A percentile compares a stretch with the other conserved stretches of the same genome.
Conservation (phyloP, 2,113 vertebrate species). For the Morone saxatilis region DNA sequence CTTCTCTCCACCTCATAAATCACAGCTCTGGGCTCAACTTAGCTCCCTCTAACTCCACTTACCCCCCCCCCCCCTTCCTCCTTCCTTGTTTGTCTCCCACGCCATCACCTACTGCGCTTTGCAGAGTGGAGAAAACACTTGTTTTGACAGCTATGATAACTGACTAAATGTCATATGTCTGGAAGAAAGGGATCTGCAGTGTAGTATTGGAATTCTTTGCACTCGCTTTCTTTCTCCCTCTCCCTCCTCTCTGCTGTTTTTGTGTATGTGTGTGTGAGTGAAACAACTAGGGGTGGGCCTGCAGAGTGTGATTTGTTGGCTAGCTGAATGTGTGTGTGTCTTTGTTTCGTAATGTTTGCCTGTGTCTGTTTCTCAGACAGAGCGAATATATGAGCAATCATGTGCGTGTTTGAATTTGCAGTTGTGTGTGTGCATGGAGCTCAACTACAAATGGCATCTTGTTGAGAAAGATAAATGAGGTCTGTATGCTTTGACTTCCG, state of each 20-base stretch:
- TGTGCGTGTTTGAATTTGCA: constrained; percentile 24
- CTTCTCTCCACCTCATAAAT: constrained; percentile 34
- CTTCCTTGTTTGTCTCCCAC: constrained; percentile 48
- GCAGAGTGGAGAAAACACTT: constrained; percentile 65
- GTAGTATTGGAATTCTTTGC: constrained; percentile 45
- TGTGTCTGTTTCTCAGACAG: constrained; percentile 11
- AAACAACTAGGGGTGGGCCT: constrained; percentile 18
- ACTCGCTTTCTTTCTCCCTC: constrained; percentile 2
- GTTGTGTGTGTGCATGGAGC: constrained; percentile 18
- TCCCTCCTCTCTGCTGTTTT: constrained; percentile 4
- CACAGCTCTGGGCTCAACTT: constrained; percentile 6
- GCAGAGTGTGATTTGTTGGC: constrained; percentile 22
- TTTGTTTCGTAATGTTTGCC: constrained; percentile 25
- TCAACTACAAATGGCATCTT: constrained; percentile 42
- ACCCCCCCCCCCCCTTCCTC: neutral
- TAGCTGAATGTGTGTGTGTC: neutral
- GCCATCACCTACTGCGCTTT: constrained; percentile 53
- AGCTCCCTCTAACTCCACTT: constrained; percentile 7
- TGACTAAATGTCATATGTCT: constrained; percentile 73
- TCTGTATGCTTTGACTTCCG: constrained; percentile 34
- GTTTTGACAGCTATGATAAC: constrained; percentile 79
- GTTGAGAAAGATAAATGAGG: constrained; percentile 54
- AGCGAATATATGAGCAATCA: neutral
- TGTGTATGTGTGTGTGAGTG: constrained; percentile 15
- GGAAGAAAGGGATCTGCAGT: constrained; percentile 46